Percentiles rank a stretch among this genome's conserved stretches.
These are phyloP conservation scores for Drosophila hamatofila DNA, from an alignment of 2,888 invertebrate genomes.

Conservation along the genomic window DNA sequence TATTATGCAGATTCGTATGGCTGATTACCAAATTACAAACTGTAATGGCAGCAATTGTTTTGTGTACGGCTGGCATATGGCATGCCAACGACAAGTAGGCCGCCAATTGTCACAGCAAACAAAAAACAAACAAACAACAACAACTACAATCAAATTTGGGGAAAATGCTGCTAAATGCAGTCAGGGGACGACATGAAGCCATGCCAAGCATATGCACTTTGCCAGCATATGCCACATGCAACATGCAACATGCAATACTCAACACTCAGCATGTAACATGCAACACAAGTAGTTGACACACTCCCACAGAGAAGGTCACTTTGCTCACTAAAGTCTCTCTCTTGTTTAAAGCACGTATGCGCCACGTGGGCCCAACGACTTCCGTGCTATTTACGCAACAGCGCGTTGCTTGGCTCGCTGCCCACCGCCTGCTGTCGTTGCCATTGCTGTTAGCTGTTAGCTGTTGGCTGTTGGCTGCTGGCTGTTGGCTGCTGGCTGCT, in stretches of 20 bases:
- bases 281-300: conserved; percentile 19
- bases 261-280: not conserved
- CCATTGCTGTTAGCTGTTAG: conserved; percentile 17
- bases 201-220: conserved; percentile 39
- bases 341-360: conserved; percentile 68
- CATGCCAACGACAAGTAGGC: conserved; percentile 62
- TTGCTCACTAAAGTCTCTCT: conserved; percentile 2
- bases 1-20: conserved; percentile 82
- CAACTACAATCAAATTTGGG: not conserved
- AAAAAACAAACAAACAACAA: conserved; percentile 19
- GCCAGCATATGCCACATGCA: conserved; percentile 24
- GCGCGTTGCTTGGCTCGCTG: conserved; percentile 57
- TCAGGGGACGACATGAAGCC: conserved; percentile 25
- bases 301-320: conserved; percentile 28
- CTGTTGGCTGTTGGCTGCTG: not conserved
- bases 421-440: conserved; percentile 15
- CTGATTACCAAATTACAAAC: conserved; percentile 81
- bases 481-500: conserved; percentile 5
- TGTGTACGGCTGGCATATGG: conserved; percentile 65
- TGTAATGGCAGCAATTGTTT: conserved; percentile 80
- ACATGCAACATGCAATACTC: conserved; percentile 28
- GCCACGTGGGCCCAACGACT: conserved; percentile 72
- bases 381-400: conserved; percentile 78
- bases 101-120: conserved; percentile 66
- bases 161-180: conserved; percentile 41